A percentile compares a stretch with the other conserved stretches of the same genome.
These are phyloP conservation scores for Branchipolynoe longqiensis DNA, from an alignment of 2,888 invertebrate genomes.

Conservation along the genomic window DNA sequence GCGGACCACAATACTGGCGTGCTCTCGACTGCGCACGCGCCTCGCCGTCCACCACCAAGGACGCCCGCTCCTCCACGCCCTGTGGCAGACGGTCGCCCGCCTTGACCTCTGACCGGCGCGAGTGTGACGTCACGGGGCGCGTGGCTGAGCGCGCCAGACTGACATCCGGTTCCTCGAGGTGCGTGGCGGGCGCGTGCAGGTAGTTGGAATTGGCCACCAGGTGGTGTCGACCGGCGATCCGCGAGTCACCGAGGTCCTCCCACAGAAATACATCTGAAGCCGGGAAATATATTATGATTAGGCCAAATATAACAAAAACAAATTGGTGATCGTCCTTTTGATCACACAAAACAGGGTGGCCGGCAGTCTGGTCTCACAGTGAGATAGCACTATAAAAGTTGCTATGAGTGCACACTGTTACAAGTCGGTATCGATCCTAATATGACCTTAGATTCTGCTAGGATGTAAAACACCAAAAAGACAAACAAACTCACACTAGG, in stretches of 20 bases:
- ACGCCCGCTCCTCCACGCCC: neutral
- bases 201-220: conserved; percentile 11
- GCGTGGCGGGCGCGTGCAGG: neutral
- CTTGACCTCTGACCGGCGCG: conserved; percentile 9
- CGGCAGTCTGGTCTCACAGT: too few species aligned
- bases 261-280: conserved; percentile 26
- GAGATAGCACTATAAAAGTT: too few species aligned
- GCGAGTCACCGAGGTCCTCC: conserved; percentile 30
- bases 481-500: too few species aligned
- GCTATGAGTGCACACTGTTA: too few species aligned
- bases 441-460: too few species aligned
- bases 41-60: neutral
- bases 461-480: too few species aligned
- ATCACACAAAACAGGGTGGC: too few species aligned
- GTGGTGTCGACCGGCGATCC: conserved; percentile 18
- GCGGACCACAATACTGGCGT: conserved; percentile 24
- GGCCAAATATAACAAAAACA: too few species aligned
- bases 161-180: neutral
- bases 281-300: too few species aligned
- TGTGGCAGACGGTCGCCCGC: conserved; percentile 42
- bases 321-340: too few species aligned
- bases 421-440: too few species aligned
- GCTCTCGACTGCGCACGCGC: neutral
- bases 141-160: too few species aligned
- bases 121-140: conserved; percentile 25